Base-by-base conservation (phyloP, 2,113 vertebrate genomes). In the Parus major region DNA sequence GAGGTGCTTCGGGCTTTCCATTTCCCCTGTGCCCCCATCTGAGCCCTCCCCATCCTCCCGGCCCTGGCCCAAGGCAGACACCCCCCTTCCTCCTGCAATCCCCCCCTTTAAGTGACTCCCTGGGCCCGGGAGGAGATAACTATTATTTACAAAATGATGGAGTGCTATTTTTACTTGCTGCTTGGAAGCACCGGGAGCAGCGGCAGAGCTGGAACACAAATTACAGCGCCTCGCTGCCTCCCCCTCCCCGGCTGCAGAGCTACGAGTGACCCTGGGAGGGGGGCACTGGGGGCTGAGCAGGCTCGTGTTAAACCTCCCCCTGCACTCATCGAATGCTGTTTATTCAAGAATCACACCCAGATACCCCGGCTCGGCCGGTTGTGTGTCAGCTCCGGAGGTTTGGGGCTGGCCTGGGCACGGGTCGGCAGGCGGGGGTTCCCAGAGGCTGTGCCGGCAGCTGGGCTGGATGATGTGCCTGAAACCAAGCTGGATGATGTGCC, bases 101-200 rank as follows among this genome's bases (percentile, higher is more conserved):
- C 80, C 75, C 35, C 35, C 35, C n/a, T 78, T 31, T 50, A 18
- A 59, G 60, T 4, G 89, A 50, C 82, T 90, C 78, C 86, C 78
- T 1, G 46, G n/a, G 89, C 75, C 88, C 41, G 65, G 4, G 64
- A 94, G 93, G 76, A 71, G 76, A 93, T 14, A 42, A 93, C 80
- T 94, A 69, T 96, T 97, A 96, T 97, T 96, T 95, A 94, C 96
- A 57, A 92, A 90, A 95, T 86, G 95, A 96, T 13, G 4, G 92
- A 90, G 89, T 41, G 95, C 95, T 97, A 97, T 97, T 97, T 97
- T 97, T 97, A 95, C 91, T 93, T 3, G 57, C 91, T 88, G 82
- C 92, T 92, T 64, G 88, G 96, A 96, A 95, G 88, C 88, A n/a
- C 82, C 29, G n/a, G 84, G 50, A 89, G 88, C 92, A 79, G 91